A percentile compares a stretch with the other conserved stretches of the same genome.
Conservation (phyloP, 2,888 invertebrate genomes). For the Plagiodera versicolora region DNA sequence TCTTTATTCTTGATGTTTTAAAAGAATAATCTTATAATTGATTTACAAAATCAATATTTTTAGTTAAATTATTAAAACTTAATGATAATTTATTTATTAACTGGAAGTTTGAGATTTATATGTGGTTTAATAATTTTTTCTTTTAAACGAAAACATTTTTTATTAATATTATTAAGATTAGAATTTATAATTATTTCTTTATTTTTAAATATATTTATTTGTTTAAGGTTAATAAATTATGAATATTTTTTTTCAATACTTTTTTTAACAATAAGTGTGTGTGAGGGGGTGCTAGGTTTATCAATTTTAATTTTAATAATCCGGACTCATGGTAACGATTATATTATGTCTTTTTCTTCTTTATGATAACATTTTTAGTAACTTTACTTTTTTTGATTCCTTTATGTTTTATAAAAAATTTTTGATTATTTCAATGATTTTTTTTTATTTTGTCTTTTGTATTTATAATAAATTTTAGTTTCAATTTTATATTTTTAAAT, state of each 20-base stretch:
- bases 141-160: conserved; percentile 62
- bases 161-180: conserved; percentile 63
- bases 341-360: conserved; percentile 63
- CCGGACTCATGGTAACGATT: conserved; percentile 66
- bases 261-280: conserved; percentile 65
- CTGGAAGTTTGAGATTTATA: conserved; percentile 58
- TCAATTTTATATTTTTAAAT: conserved; percentile 51
- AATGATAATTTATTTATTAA: conserved; percentile 11
- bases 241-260: conserved; percentile 62
- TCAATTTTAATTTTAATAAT: conserved; percentile 64
- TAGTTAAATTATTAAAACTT: conserved; percentile 9
- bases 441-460: conserved; percentile 58
- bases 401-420: conserved; percentile 58
- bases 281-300: conserved; percentile 66
- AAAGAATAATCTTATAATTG: conserved; percentile 62
- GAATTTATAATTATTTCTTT: conserved; percentile 60
- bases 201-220: conserved; percentile 51
- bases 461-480: conserved; percentile 54
- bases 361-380: conserved; percentile 61
- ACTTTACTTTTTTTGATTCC: conserved; percentile 48
- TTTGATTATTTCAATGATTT: conserved; percentile 59
- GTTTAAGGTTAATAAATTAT: conserved; percentile 55
- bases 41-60: conserved; percentile 61
- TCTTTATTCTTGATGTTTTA: conserved; percentile 64
- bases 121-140: conserved; percentile 59